Conservation (phyloP, 2,113 vertebrate species). For the Pipa parva region DNA sequence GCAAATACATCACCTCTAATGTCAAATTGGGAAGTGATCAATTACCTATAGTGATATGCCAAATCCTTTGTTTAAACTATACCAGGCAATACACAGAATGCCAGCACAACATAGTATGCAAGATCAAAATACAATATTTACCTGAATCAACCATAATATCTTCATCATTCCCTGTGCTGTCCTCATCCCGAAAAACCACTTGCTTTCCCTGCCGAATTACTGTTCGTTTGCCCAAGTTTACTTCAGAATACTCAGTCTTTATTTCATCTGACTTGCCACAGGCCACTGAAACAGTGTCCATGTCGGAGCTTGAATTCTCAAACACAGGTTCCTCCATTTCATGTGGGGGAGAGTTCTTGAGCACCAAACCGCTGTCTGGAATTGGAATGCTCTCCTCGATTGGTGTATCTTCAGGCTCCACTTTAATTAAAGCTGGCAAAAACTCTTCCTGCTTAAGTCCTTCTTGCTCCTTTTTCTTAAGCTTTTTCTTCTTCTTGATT, state of each 20-base stretch:
- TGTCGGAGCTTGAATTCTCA: constrained; percentile 60
- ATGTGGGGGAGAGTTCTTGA: constrained; percentile 54
- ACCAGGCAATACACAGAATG: too few species aligned
- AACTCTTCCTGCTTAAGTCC: constrained; percentile 51
- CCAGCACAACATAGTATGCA: too few species aligned
- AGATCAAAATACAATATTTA: too few species aligned
- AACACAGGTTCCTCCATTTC: constrained; percentile 55
- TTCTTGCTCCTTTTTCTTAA: constrained; percentile 63
- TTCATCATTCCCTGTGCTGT: constrained; percentile 86
- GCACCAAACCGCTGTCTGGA: constrained; percentile 37
- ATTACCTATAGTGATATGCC: too few species aligned
- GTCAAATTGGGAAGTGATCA: too few species aligned
- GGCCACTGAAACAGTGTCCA: constrained; percentile 40
- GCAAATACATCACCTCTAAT: too few species aligned
- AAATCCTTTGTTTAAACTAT: too few species aligned
- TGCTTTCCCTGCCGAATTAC: constrained; percentile 96
- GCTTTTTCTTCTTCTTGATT: constrained; percentile 84
- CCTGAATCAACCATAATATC: constrained; percentile 98
- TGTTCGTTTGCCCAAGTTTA: constrained; percentile 74
- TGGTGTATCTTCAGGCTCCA: constrained; percentile 61
- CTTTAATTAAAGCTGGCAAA: constrained; percentile 66
- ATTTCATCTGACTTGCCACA: constrained; percentile 60
- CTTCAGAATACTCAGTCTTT: constrained; percentile 50
- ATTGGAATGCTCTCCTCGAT: constrained; percentile 48
- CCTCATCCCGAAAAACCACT: constrained; percentile 93